Conservation (phyloP, 2,888 invertebrate species). For the Thereva unica region DNA sequence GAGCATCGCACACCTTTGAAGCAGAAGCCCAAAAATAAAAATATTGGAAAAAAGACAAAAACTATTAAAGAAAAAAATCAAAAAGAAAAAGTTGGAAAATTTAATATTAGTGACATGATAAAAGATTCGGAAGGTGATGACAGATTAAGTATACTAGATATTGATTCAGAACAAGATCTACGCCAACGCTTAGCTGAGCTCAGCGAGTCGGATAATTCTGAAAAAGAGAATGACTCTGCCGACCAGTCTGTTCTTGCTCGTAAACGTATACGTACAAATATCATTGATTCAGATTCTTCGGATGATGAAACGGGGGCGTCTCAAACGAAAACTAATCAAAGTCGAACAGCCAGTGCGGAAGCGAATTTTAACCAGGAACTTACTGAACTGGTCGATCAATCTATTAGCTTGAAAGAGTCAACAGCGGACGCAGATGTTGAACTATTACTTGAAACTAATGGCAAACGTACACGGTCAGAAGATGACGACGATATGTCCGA, state of each 20-base stretch:
- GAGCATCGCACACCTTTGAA: slow-evolving; percentile 47
- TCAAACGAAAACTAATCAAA: slow-evolving; percentile 27
- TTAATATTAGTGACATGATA: slow-evolving; percentile 37
- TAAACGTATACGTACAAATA: slow-evolving; percentile 51
- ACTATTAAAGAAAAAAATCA: slow-evolving; percentile 7
- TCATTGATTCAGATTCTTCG: slow-evolving; percentile 56
- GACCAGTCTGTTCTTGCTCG: slow-evolving; percentile 42
- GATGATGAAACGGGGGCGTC: slow-evolving; percentile 40
- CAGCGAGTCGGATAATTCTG: slow-evolving; percentile 46
- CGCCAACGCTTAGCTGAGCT: slow-evolving; percentile 54
- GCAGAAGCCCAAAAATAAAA: slow-evolving; percentile 36
- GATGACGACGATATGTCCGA: too few relatives aligned
- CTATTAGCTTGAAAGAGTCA: neutral
- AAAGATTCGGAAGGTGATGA: slow-evolving; percentile 43
- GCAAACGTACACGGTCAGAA: too few relatives aligned
- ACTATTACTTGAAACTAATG: too few relatives aligned
- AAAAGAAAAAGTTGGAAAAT: slow-evolving; percentile 36
- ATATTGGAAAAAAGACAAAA: slow-evolving; percentile 41
- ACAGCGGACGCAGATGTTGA: neutral
- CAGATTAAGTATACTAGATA: slow-evolving; percentile 47
- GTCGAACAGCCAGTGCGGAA: neutral
- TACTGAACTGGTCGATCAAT: slow-evolving; percentile 14
- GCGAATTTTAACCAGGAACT: neutral
- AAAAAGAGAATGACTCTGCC: slow-evolving; percentile 44
- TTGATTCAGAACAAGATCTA: slow-evolving; percentile 54